These are phyloP conservation scores for Edolisoma coerulescens DNA, from an alignment of 2,113 vertebrate species.

Conservation along the genomic window DNA sequence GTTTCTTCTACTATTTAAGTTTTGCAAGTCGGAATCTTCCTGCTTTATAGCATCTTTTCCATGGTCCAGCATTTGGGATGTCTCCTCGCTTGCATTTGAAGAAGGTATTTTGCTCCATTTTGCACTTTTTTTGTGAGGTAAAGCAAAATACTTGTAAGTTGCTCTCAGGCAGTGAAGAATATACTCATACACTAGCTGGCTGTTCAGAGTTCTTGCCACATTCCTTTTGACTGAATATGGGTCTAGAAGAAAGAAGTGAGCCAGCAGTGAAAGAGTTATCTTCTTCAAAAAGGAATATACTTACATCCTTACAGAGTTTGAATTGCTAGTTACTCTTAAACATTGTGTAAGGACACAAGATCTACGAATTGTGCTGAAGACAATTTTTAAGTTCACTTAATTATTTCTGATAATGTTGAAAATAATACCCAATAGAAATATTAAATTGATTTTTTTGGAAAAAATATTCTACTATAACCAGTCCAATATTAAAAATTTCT, in stretches of 20 bases:
- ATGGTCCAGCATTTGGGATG: neutral
- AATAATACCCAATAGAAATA: neutral
- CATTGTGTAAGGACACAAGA: neutral
- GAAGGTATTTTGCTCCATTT: slow-evolving; percentile 50
- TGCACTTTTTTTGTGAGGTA: slow-evolving; percentile 71
- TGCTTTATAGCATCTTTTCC: slow-evolving; percentile 21
- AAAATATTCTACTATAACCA: neutral
- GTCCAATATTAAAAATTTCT: neutral
- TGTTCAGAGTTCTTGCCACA: slow-evolving; percentile 89
- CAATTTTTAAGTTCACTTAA: neutral
- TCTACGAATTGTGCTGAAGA: neutral
- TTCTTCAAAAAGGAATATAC: neutral
- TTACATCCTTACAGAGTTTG: neutral
- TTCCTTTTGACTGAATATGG: slow-evolving; percentile 91
- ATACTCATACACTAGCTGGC: slow-evolving; percentile 88
- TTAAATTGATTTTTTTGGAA: neutral
- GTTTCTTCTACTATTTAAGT: neutral
- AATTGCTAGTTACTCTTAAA: neutral
- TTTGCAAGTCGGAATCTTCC: neutral
- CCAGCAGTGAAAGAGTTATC: neutral
- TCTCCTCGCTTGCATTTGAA: neutral
- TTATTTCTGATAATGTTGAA: neutral
- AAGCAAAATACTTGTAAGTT: slow-evolving; percentile 93
- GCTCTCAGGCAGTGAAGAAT: slow-evolving; percentile 90
- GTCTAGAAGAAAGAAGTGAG: slow-evolving; percentile 71